Evolutionary conservation across 2,797 vertebrate genomes (phyloP).

Genomic region (Cichlasoma orientale): DNA sequence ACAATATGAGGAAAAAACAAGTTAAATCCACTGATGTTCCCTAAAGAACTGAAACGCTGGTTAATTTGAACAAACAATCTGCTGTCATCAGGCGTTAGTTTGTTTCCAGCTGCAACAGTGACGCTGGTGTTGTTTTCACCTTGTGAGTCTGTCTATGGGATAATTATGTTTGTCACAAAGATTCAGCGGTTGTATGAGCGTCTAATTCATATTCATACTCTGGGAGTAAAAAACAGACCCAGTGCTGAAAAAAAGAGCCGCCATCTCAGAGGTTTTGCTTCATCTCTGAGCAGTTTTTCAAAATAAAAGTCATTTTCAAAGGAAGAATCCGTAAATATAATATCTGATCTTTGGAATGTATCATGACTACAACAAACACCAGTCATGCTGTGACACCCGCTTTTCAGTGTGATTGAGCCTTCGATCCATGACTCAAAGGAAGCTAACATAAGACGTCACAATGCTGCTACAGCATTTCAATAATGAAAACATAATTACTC

Average conservation of each 20-base stretch:
- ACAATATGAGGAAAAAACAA: not conserved
- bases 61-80: not conserved
- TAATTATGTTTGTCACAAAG: not conserved
- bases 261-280: not conserved
- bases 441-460: not conserved
- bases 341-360: not conserved
- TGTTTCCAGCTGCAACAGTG: not conserved
- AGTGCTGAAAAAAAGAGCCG: not conserved
- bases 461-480: not conserved
- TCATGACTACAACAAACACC: not conserved
- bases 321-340: not conserved
- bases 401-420: not conserved
- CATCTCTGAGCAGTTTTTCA: not conserved
- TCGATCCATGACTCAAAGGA: not conserved
- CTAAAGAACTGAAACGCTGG: not conserved
- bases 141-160: not conserved
- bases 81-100: not conserved
- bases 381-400: not conserved
- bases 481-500: not conserved
- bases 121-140: not conserved
- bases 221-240: not conserved
- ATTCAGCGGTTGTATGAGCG: not conserved
- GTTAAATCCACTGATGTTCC: not conserved
- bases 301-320: not conserved
- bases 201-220: conserved; percentile 1